Evolutionary conservation across 2,113 vertebrate species (phyloP), one percentile per base, ranked within the genome.

Genomic region (Melanostigma gelatinosum): DNA sequence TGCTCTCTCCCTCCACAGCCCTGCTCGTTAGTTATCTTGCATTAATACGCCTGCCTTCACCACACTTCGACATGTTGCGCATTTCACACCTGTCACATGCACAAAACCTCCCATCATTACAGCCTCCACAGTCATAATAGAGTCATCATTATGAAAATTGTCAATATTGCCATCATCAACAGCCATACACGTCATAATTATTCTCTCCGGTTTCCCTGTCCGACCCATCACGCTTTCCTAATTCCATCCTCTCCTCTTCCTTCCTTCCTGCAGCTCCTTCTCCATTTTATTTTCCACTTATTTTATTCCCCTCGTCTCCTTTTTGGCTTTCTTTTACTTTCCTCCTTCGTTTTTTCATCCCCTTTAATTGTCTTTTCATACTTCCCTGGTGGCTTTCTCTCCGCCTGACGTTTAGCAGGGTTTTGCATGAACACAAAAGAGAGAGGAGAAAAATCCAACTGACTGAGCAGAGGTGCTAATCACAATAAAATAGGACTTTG

Each of bases 91-190:
- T 70, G 83, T 61, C 69, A 76, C 81, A 65, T 55, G 34, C 46
- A 67, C 61, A 83, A 9, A 67, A 58, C 63, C 32, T 48, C 52
- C 55, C 62, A 77, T 73, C 32, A 78, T 80, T 52, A 78, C 20
- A 36, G 36, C 72, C 76, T 72, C 54, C 48, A 27, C 60, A 24
- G 69, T 46, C 61, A 79, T 62, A 55, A 69, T 24, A 55, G 18
- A 72, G 75, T 66, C 69, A 61, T 74, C 75, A 66, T 88, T 87
- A 75, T 58, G 55, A 80, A 79, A 79, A 82, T 85, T 62, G 75
- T 83, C 68, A 72, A 68, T 63, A 73, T 68, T 61, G 58, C 16
- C 52, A 52, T 62, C 79, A 78, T 85, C 46, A 81, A 48, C 61
- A 38, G 22, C 50, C 40, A 66, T 58, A 76, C 61, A 46, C 77